A percentile compares a stretch with the other conserved stretches of the same genome.
These are phyloP conservation scores for Phaetusa simplex DNA, from an alignment of 2,113 vertebrate genomes.

Conservation along the genomic window DNA sequence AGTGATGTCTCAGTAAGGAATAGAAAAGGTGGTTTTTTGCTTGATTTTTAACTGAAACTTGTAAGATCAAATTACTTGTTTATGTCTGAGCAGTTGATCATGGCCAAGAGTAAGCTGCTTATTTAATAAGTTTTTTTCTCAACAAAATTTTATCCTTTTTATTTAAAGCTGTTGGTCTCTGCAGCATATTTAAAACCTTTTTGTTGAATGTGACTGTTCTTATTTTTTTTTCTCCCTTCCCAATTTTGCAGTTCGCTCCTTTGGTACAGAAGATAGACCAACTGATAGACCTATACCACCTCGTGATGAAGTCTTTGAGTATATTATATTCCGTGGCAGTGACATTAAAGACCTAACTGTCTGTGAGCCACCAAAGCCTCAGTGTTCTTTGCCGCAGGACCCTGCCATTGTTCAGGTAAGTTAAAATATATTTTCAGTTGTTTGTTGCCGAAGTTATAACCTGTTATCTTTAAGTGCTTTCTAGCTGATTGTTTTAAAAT, in stretches of 20 bases:
- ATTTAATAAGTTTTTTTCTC: not conserved
- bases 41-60: not conserved
- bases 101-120: not conserved
- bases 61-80: not conserved
- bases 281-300: slow-evolving; percentile 95
- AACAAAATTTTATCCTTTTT: not conserved
- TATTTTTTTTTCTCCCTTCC: not conserved
- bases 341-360: slow-evolving; percentile 98
- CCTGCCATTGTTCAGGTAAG: slow-evolving; percentile 96
- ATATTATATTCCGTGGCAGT: slow-evolving; percentile 96
- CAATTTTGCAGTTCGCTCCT: slow-evolving; percentile 85
- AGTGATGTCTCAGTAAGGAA: not conserved
- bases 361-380: slow-evolving; percentile 94
- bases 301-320: slow-evolving; percentile 96
- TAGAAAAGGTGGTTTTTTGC: not conserved
- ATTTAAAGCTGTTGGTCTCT: not conserved
- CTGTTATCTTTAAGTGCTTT: not conserved
- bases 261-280: slow-evolving; percentile 95
- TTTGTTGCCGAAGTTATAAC: not conserved
- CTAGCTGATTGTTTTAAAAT: not conserved
- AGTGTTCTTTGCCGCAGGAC: slow-evolving; percentile 92
- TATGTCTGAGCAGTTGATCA: not conserved
- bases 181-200: not conserved
- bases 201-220: not conserved
- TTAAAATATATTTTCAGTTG: not conserved